Conservation (phyloP, 35 echinoderm and acorn worm genomes). For the Apostichopus californicus region DNA sequence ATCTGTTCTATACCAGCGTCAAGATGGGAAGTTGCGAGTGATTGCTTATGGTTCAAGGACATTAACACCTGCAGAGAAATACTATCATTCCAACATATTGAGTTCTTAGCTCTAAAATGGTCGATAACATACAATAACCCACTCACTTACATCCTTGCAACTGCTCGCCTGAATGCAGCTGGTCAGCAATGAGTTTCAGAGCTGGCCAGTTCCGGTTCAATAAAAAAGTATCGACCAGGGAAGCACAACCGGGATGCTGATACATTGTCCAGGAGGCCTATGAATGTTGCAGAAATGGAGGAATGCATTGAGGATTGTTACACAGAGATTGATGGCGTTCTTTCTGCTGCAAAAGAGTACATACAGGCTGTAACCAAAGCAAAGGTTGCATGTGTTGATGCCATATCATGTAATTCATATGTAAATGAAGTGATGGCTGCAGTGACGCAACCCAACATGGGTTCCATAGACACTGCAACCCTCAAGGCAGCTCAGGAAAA, state of each 20-base stretch:
- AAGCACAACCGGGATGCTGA: slow-evolving; percentile 44
- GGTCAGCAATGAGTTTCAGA: slow-evolving; percentile 52
- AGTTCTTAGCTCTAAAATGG: slow-evolving; percentile 41
- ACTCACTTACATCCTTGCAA: slow-evolving; percentile 45
- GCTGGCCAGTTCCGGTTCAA: slow-evolving; percentile 25
- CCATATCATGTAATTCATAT: background rate
- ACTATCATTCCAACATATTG: slow-evolving; percentile 69
- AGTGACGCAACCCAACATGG: background rate
- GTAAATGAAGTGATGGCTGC: background rate
- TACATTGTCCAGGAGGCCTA: slow-evolving; percentile 32
- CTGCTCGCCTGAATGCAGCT: slow-evolving; percentile 45
- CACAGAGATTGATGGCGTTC: background rate
- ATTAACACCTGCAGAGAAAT: slow-evolving; percentile 58
- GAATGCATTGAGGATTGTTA: background rate
- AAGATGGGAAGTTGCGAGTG: slow-evolving; percentile 37
- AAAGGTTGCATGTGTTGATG: background rate
- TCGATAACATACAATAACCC: slow-evolving; percentile 26
- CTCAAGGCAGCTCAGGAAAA: slow-evolving; percentile 46
- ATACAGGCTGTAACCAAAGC: background rate
- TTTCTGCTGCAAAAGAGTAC: background rate
- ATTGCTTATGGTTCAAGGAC: slow-evolving; percentile 60
- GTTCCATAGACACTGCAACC: background rate
- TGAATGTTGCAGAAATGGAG: background rate
- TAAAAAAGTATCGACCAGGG: slow-evolving; percentile 31
- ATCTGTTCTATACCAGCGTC: slow-evolving; percentile 58